Evolutionary conservation across 1,140 invertebrate species (phyloP).

Genomic region (Drosophila mauritiana): DNA sequence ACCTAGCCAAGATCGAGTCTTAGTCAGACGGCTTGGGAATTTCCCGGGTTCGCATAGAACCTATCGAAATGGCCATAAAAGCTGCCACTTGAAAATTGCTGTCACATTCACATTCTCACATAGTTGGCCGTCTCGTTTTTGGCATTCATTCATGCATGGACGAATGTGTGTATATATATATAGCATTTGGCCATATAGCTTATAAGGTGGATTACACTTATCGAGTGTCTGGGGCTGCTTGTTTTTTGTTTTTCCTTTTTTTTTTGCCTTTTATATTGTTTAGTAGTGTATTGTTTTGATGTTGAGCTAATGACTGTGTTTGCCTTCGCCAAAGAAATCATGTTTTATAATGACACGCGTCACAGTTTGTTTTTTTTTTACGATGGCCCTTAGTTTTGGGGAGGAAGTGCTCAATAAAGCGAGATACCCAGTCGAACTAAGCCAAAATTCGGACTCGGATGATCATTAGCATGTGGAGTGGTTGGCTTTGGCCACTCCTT

Average conservation of each 20-base stretch:
- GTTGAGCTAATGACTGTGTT: constrained; percentile 51
- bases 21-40: constrained; percentile 7
- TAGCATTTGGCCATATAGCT: background rate
- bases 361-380: constrained; percentile 20
- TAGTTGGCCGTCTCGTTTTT: background rate
- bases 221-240: constrained; percentile 23
- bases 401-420: constrained; percentile 45
- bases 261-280: background rate
- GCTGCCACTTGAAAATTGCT: constrained; percentile 21
- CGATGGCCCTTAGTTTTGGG: constrained; percentile 23
- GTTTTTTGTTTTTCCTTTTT: background rate
- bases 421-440: constrained; percentile 12
- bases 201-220: constrained; percentile 35
- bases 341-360: constrained; percentile 63
- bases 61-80: constrained; percentile 17
- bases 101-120: constrained; percentile 16
- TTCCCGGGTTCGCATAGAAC: constrained; percentile 23
- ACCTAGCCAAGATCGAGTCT: background rate
- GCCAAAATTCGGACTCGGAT: constrained; percentile 4
- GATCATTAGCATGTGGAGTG: constrained; percentile 31
- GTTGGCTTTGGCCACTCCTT: constrained; percentile 52
- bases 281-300: constrained; percentile 3
- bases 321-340: constrained; percentile 63
- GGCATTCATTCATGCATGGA: constrained; percentile 47
- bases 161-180: background rate